Evolutionary conservation across 2,797 vertebrate genomes (phyloP), one percentile per base, ranked within the genome.

Genomic region (Sphenodon punctatus): DNA sequence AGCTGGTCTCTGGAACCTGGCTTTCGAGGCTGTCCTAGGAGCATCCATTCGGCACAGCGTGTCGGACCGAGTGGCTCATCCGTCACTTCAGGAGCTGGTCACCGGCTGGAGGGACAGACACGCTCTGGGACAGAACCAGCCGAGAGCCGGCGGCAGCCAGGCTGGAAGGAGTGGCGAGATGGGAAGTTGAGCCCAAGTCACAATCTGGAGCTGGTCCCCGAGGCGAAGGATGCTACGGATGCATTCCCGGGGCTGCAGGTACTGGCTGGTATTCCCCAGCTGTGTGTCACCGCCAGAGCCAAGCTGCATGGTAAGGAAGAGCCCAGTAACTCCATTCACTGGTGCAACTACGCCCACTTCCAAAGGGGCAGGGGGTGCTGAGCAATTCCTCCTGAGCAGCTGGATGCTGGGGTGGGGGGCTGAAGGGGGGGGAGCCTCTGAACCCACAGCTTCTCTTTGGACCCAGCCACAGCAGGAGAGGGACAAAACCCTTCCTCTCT

Each of bases 291-390:
- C 34, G 92, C 96, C 22, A 95, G 89, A 83, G 94, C 95, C 53
- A 94, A 96, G 65, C 81, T 95, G 25, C 95, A 96, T 91, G 97
- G 97, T 96, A 51, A 93, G 94, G n/a, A n/a, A n/a, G n/a, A n/a
- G 30, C 4, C 20, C 20, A 2, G 10, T 25, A 19, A 30, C 23
- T 20, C 30, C 12, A 9, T 38, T 14, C 3, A 36, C 27, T 25
- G 19, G 32, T 27, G 41, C 14, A 42, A 42, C 41, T 41, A 42
- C 14, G 42, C 41, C 41, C 15, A 14, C 14, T 41, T 19, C 9
- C 22, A 7, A 22, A 22, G 43, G 4, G 20, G 19, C 43, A 7
- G 41, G 46, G 9, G 46, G 20, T 46, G 22, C 46, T n/a, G n/a
- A n/a, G n/a, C n/a, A n/a, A n/a, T 23, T 63, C 60, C 5, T 43